Evolutionary conservation across 2,113 vertebrate genomes (phyloP).

Genomic region (Epinephelus moara): DNA sequence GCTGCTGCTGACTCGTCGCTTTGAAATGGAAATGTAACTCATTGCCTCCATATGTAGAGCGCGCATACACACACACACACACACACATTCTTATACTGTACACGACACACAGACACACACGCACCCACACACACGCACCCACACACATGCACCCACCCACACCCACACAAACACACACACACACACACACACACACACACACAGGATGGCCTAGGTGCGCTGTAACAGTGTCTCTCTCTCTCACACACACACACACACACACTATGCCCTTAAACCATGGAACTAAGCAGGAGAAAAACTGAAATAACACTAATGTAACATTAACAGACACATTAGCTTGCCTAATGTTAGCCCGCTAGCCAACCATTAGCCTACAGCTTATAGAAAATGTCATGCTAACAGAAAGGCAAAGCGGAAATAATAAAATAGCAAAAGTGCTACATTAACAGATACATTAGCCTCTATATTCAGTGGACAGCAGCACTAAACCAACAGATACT

Average conservation of each 20-base stretch:
- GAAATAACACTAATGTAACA: constrained; percentile 81
- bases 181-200: constrained; percentile 27
- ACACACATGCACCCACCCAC: constrained; percentile 38
- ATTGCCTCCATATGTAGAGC: constrained; percentile 79
- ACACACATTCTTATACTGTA: neutral
- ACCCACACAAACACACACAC: neutral
- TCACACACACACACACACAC: constrained; percentile 41
- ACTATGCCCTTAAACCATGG: constrained; percentile 79
- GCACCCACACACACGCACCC: constrained; percentile 54
- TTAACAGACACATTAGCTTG: constrained; percentile 80
- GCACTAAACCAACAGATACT: constrained; percentile 15
- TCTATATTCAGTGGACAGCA: constrained; percentile 19
- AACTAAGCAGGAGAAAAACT: constrained; percentile 73
- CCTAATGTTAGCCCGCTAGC: constrained; percentile 81
- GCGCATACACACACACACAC: constrained; percentile 48
- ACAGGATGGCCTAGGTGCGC: constrained; percentile 56
- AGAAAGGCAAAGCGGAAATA: constrained; percentile 57
- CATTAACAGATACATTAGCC: constrained; percentile 57
- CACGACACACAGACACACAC: constrained; percentile 30
- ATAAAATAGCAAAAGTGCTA: constrained; percentile 52
- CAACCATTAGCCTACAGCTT: constrained; percentile 78
- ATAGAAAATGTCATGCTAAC: constrained; percentile 74
- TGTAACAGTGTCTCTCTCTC: constrained; percentile 12
- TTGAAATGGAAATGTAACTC: constrained; percentile 84
- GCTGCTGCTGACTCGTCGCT: constrained; percentile 80